Percentiles rank a stretch among this genome's conserved stretches.
Conservation (phyloP, 30 jellyfish, hydroid and myxozoan genomes). For the Turritopsis rubra region DNA sequence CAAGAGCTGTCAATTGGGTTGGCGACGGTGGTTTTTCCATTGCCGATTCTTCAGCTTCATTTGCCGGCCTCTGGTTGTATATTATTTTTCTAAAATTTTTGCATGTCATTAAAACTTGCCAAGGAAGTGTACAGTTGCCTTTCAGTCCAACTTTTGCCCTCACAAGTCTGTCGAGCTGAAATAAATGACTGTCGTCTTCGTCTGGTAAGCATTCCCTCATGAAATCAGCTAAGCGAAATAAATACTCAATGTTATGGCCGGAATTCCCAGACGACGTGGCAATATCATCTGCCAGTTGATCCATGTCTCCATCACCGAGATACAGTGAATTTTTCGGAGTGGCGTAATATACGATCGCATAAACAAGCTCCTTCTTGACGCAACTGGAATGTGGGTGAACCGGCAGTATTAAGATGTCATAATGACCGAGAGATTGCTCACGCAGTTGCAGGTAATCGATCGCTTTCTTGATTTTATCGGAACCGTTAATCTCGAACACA, state of each 20-base stretch:
- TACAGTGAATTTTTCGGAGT: constrained; percentile 44
- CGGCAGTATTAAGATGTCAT: constrained; percentile 31
- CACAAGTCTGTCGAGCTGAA: constrained; percentile 44
- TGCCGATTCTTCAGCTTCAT: not conserved
- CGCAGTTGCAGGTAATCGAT: constrained; percentile 52
- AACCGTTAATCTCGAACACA: constrained; percentile 61
- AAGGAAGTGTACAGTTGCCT: constrained; percentile 38
- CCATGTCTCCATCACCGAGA: constrained; percentile 44
- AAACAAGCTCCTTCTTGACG: not conserved
- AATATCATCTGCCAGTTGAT: constrained; percentile 44
- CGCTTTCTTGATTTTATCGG: constrained; percentile 55
- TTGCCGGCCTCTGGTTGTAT: not conserved
- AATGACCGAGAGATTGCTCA: constrained; percentile 68
- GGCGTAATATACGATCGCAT: constrained; percentile 64
- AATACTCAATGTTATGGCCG: constrained; percentile 82
- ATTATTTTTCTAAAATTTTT: not conserved
- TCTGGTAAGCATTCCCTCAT: constrained; percentile 49
- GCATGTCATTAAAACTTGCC: constrained; percentile 33
- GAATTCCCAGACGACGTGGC: constrained; percentile 47
- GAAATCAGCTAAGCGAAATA: constrained; percentile 67
- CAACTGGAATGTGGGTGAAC: constrained; percentile 16
- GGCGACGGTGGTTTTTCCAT: not conserved
- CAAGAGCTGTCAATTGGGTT: not conserved
- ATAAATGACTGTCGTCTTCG: constrained; percentile 67
- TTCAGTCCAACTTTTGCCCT: constrained; percentile 56